Evolutionary conservation across 2,888 invertebrate genomes (phyloP), one percentile per base, ranked within the genome.

Genomic region (Acanthosepion esculentum): DNA sequence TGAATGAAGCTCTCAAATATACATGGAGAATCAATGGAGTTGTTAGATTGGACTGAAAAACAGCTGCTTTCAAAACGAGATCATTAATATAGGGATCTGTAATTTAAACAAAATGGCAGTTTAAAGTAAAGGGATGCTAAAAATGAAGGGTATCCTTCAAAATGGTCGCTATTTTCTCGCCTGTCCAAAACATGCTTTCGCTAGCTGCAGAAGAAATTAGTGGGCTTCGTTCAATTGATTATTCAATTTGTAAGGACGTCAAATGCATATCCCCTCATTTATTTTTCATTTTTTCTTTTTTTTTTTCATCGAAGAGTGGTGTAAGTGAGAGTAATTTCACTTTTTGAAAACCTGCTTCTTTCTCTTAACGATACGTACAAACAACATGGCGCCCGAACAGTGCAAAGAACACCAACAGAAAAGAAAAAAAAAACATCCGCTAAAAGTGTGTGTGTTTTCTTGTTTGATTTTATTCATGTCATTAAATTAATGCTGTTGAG

Each of bases 291-390:
- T 64, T 64, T 78, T 5, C n/a, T n/a, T 78, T 10, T 78, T 78
- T 29, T 33, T 78, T 12, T 78, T 7, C 29, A 1, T 12, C 15
- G n/a, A 15, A 2, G 1, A 12, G 18, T n/a, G 78, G 78, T 33
- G 78, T 2, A 33, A 78, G 15, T 33, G 78, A 12, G n/a, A 59
- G 2, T 23, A n/a, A 78, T n/a, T 78, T 78, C 33, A 78, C n/a
- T n/a, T 78, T 59, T 78, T 33, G n/a, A 78, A 78, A 78, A 78
- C n/a, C 78, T 78, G 78, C 78, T 78, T 78, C 78, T n/a, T 78
- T 8, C 78, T 78, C 4, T 12, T 15, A 78, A 78, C 78, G 33
- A 78, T 78, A 78, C 78, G 3, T 78, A 33, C 78, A 78, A 78
- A 78, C 78, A 78, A n/a, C n/a, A 78, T 78, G 33, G 78, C 78